These are phyloP conservation scores for Anagyrus pseudococci DNA, from an alignment of 2,888 invertebrate species.

Conservation along the genomic window DNA sequence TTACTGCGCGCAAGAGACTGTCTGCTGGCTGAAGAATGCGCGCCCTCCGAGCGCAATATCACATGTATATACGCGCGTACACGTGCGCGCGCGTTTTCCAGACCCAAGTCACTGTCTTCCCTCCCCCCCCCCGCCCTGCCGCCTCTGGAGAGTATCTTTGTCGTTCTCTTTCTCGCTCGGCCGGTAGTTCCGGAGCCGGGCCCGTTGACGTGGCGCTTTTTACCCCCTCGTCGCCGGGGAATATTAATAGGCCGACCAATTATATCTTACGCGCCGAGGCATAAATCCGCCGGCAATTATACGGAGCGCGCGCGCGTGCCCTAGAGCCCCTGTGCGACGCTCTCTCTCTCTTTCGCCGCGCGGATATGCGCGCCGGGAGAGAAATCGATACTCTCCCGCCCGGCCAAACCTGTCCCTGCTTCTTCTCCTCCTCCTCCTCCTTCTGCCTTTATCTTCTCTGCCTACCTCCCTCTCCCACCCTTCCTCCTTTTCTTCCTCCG, in stretches of 20 bases:
- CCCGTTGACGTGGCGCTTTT: constrained; percentile 29
- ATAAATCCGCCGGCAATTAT: constrained; percentile 52
- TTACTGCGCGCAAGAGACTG: too few species aligned
- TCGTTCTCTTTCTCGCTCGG: too few species aligned
- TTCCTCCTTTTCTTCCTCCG: not conserved
- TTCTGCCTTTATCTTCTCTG: not conserved
- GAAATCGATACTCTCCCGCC: constrained; percentile 35
- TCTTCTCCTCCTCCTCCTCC: constrained; percentile 3
- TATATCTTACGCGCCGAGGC: constrained; percentile 51
- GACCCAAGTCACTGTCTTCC: not conserved
- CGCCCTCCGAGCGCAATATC: too few species aligned
- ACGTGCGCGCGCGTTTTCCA: too few species aligned
- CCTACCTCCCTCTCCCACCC: constrained; percentile 7
- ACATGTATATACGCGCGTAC: too few species aligned
- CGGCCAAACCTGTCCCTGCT: constrained; percentile 21
- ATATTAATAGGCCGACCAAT: constrained; percentile 56
- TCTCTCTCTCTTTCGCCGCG: not conserved
- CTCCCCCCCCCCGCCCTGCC: constrained; percentile 2
- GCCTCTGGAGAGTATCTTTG: too few species aligned
- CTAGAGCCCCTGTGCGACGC: constrained; percentile 32
- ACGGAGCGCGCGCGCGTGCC: constrained; percentile 34
- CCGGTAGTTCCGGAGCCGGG: constrained; percentile 14
- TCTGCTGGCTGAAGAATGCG: too few species aligned
- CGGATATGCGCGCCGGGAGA: not conserved
- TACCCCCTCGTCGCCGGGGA: constrained; percentile 45